A percentile compares a stretch with the other conserved stretches of the same genome.
Evolutionary conservation across 2,113 vertebrate species (phyloP).

Genomic region (Vulpes ferrilata): DNA sequence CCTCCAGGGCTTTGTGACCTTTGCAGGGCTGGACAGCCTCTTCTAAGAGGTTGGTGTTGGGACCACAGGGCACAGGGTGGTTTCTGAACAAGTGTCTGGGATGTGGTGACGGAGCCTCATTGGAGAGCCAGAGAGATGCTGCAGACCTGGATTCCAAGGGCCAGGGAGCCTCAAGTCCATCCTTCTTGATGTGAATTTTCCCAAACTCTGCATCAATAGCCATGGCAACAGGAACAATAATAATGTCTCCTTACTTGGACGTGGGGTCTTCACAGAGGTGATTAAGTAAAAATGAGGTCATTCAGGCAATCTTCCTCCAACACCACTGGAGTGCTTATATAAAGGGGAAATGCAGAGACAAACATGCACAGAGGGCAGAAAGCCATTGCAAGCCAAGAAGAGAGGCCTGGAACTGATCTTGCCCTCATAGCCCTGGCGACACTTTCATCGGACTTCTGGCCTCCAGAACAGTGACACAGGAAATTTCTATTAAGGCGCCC

Average conservation of each 20-base stretch:
- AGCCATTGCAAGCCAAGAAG: fast-evolving
- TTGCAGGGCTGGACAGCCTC: neutral
- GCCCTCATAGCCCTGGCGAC: fast-evolving
- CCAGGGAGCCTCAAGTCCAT: neutral
- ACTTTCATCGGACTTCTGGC: neutral
- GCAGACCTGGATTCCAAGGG: too few species aligned
- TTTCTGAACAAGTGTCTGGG: neutral
- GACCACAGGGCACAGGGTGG: neutral
- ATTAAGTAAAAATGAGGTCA: neutral
- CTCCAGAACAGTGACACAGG: neutral
- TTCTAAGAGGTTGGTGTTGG: neutral
- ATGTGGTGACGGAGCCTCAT: neutral
- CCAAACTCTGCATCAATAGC: neutral
- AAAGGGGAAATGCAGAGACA: neutral
- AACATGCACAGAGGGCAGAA: neutral
- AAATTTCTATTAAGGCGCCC: too few species aligned
- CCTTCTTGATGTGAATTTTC: neutral
- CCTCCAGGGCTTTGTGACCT: neutral
- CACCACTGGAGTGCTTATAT: neutral
- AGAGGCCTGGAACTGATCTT: neutral
- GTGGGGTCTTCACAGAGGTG: neutral
- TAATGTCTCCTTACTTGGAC: neutral
- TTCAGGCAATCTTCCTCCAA: fast-evolving
- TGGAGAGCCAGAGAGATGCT: neutral
- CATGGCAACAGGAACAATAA: neutral